Evolutionary conservation across 2,113 vertebrate genomes (phyloP), one percentile per base, ranked within the genome.

Genomic region (Genyomyrus donnyi): DNA sequence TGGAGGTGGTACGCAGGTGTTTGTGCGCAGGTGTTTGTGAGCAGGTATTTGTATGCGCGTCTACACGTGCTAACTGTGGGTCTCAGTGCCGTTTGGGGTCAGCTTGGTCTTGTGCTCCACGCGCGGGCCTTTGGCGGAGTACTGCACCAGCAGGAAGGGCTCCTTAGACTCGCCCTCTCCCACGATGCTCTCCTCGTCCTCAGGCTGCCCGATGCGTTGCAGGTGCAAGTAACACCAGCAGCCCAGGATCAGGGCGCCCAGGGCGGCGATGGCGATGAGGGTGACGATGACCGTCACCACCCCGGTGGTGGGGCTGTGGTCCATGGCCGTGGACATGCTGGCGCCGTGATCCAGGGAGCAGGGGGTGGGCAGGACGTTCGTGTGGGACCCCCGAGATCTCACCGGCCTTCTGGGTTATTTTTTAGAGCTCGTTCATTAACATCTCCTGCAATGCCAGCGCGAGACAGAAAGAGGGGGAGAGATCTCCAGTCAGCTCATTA

Each of bases 201-300:
- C 97, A 0, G 95, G 97, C 94, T 97, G 97, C 91, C 96, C 95
- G 93, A 97, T 94, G 90, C 95, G 96, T 93, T 98, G 97, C 74
- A 98, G 95, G 0, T 96, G 94, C 92, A 98, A 92, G 93, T 97
- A 98, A 92, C 97, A 98, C 97, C 97, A 98, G 94, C 97, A 98
- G 91, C 97, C 97, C 86, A 97, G 95, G 91, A 98, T 97, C 91
- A 98, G 92, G 80, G 97, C 97, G 45, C 97, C 96, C 39, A 98
- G 96, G n/a, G 97, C 97, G 0, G 97, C 97, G 0, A 98, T 94
- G 49, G 97, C 97, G 0, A 98, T 98, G 91, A 98, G 95, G 90
- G 93, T 97, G 70, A 98, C 97, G 0, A 98, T 96, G 35, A 98
- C 96, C 0, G 97, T 98, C 91, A 97, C 97, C 91, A 98, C 96